These are phyloP conservation scores for Darevskia mixta DNA, from an alignment of 2,797 vertebrate genomes.

Conservation along the genomic window DNA sequence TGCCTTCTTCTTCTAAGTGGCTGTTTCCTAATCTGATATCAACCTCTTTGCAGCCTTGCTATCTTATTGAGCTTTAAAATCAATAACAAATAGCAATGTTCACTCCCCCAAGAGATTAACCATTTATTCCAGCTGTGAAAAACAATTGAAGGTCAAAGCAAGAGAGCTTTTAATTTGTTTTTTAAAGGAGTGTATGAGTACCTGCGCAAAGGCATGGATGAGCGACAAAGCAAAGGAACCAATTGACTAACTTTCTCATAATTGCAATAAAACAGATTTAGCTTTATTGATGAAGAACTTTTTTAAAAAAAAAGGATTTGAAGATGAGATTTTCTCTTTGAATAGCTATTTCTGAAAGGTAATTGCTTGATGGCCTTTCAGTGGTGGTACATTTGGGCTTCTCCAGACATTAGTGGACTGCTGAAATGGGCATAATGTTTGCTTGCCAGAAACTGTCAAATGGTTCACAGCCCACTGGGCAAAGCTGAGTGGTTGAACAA, in stretches of 20 bases:
- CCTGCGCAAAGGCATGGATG: not conserved
- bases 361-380: constrained; percentile 37
- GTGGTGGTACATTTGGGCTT: constrained; percentile 9
- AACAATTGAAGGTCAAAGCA: constrained; percentile 77
- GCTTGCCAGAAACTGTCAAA: not conserved
- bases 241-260: constrained; percentile 60
- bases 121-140: constrained; percentile 74
- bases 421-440: not conserved
- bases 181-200: constrained; percentile 20
- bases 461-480: not conserved
- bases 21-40: constrained; percentile 80
- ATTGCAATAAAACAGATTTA: constrained; percentile 32
- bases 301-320: constrained; percentile 35
- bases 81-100: constrained; percentile 76
- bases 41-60: constrained; percentile 67
- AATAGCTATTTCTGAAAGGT: constrained; percentile 24
- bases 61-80: constrained; percentile 77
- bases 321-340: constrained; percentile 42
- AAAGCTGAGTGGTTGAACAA: too few species aligned
- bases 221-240: constrained; percentile 40
- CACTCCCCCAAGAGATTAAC: constrained; percentile 76
- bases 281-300: constrained; percentile 19
- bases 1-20: constrained; percentile 73
- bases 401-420: constrained; percentile 19
- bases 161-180: constrained; percentile 27